Evolutionary conservation across 2,797 vertebrate genomes (phyloP).

Genomic region (Danionella dracula): DNA sequence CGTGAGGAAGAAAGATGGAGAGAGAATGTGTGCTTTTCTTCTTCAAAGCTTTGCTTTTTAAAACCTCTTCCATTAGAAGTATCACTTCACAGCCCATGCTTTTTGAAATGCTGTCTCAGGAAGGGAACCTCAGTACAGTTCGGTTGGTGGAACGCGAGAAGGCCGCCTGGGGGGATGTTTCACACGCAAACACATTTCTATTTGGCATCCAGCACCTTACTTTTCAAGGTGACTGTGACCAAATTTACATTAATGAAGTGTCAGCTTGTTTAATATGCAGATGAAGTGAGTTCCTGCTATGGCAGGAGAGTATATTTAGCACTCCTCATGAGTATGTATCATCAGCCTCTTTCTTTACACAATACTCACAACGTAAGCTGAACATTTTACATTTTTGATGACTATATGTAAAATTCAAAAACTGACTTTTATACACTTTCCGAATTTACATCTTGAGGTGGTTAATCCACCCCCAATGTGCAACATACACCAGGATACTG

Average conservation of each 20-base stretch:
- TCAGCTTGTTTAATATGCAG: constrained; percentile 40
- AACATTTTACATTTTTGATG: too few relatives aligned
- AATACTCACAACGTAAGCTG: too few relatives aligned
- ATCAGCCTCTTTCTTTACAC: too few relatives aligned
- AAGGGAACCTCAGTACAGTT: constrained; percentile 41
- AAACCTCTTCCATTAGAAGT: constrained; percentile 25
- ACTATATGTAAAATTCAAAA: too few relatives aligned
- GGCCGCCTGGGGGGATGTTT: constrained; percentile 39
- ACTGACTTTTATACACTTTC: too few relatives aligned
- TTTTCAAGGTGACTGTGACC: constrained; percentile 37
- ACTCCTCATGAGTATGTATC: too few relatives aligned
- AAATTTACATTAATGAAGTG: constrained; percentile 38
- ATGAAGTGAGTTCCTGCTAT: constrained; percentile 20
- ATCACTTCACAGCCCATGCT: constrained; percentile 9
- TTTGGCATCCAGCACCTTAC: neutral
- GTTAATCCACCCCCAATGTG: too few relatives aligned
- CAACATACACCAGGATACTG: too few relatives aligned
- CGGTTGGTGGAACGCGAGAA: constrained; percentile 44
- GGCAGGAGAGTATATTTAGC: constrained; percentile 14
- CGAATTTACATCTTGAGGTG: too few relatives aligned
- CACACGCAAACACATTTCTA: neutral
- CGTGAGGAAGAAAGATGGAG: too few relatives aligned
- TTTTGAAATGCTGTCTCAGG: neutral
- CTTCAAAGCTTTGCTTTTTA: constrained; percentile 30
- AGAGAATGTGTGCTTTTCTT: constrained; percentile 2